Base-by-base conservation (phyloP, 2,888 invertebrate species). In the Sphinx pinastri region DNA sequence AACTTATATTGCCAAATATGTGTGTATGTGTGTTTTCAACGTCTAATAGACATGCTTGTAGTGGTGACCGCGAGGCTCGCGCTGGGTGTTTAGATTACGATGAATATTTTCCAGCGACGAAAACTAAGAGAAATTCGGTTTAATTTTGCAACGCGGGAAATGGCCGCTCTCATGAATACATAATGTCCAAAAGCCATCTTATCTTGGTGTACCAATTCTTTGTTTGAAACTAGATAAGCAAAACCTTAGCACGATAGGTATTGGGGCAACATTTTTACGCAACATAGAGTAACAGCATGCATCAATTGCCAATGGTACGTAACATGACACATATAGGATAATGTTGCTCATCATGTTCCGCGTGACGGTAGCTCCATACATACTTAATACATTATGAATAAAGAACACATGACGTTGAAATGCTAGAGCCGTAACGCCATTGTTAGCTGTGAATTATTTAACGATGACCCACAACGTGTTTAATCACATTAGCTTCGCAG, bases 21-120 rank as follows among this genome's bases (percentile, higher is more conserved):
- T 71, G 70, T 67, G 71, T 70, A 67, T 66, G 77, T 81, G 77
- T 78, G 79, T 70, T 71, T 70, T 70, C 68, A 14, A 69, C 71
- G 71, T 70, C 70, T 75, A 76, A 78, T 76, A 76, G 76, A 73
- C 72, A 60, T 70, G 74, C 16, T 70, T 73, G 78, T 78, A 73
- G 75, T 74, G 60, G 76, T 79, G 74, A 68, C 67, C 69, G 74
- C 70, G 83, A 76, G 82, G 80, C 82, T 74, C 77, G 67, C 63
- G 74, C 73, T 74, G 78, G 82, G 81, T 78, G 76, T 72, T 74
- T 68, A 72, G 70, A 68, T 68, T 67, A 70, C 55, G 70, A 70
- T 75, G 74, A 75, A 76, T 71, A 60, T 69, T 71, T 70, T 73
- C 70, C 67, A 71, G 69, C 54, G 55, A 69, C 68, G 72, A 70